Percentiles rank a stretch among this genome's conserved stretches.
These are phyloP conservation scores for Rhopalosiphum maidis DNA, from an alignment of 1,140 invertebrate genomes.

Conservation along the genomic window DNA sequence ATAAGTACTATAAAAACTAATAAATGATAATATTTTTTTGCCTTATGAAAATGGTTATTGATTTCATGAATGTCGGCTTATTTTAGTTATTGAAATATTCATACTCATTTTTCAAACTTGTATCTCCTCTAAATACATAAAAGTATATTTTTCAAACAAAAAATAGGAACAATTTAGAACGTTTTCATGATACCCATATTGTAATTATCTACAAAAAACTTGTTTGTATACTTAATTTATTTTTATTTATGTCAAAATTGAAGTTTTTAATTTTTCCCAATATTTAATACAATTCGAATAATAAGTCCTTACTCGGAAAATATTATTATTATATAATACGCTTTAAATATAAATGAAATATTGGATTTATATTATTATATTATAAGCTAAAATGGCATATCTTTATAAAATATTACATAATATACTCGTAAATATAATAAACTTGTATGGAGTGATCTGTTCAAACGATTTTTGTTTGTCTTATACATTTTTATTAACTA, in stretches of 20 bases:
- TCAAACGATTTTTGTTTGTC: not conserved
- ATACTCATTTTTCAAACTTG: not conserved
- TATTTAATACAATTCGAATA: not conserved
- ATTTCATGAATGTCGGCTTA: not conserved
- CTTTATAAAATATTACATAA: conserved; percentile 6
- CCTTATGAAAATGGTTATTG: not conserved
- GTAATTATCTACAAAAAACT: not conserved
- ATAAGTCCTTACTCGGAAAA: not conserved
- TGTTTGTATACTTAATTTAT: not conserved
- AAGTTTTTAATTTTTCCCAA: not conserved
- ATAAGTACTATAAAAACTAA: no score
- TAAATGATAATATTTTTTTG: no score
- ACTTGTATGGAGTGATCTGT: not conserved
- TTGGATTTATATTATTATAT: not conserved
- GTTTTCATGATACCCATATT: not conserved
- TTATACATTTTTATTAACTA: not conserved
- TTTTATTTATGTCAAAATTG: not conserved
- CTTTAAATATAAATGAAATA: not conserved
- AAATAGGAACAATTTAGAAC: not conserved
- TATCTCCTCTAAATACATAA: not conserved
- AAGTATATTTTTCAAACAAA: not conserved
- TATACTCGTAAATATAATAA: not conserved
- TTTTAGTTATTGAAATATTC: not conserved
- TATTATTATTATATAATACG: not conserved
- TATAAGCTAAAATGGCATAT: not conserved